Evolutionary conservation across 1,140 invertebrate genomes (phyloP).

Genomic region (Drosophila paulistorum): DNA sequence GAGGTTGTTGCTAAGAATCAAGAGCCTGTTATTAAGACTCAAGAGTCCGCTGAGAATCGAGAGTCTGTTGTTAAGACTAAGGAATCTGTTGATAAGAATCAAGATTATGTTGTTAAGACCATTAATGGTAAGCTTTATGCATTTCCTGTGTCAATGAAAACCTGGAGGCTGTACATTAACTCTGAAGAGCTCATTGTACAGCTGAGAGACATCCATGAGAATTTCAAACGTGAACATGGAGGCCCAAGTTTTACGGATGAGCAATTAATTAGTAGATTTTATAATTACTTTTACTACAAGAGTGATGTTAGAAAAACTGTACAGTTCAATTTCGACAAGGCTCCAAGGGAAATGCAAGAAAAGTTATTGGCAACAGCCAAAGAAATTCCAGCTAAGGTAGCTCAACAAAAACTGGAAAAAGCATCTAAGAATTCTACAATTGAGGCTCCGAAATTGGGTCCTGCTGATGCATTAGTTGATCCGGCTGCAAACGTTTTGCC

Average conservation of each 20-base stretch:
- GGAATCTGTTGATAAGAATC: too few relatives aligned
- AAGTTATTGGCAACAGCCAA: constrained; percentile 3
- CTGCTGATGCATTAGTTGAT: constrained; percentile 15
- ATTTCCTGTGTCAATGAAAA: constrained; percentile 5
- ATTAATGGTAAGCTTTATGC: background rate
- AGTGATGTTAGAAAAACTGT: background rate
- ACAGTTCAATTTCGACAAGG: background rate
- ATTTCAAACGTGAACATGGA: too few relatives aligned
- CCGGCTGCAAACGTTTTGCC: background rate
- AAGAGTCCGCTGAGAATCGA: too few relatives aligned
- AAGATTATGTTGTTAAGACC: background rate
- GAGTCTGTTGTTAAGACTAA: too few relatives aligned
- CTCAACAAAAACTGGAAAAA: background rate
- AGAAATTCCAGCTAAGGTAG: background rate
- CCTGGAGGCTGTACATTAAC: constrained; percentile 12
- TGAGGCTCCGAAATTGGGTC: background rate
- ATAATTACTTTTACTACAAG: constrained; percentile 1
- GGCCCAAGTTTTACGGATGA: background rate
- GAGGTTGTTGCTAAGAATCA: too few relatives aligned
- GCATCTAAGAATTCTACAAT: too few relatives aligned
- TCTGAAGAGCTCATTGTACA: constrained; percentile 8
- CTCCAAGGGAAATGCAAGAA: background rate
- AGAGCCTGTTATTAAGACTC: too few relatives aligned
- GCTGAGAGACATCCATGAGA: background rate
- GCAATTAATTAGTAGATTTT: background rate